A percentile compares a stretch with the other conserved stretches of the same genome.
Conservation (phyloP, 2,797 vertebrate genomes). For the Paedocypris micromegethes region DNA sequence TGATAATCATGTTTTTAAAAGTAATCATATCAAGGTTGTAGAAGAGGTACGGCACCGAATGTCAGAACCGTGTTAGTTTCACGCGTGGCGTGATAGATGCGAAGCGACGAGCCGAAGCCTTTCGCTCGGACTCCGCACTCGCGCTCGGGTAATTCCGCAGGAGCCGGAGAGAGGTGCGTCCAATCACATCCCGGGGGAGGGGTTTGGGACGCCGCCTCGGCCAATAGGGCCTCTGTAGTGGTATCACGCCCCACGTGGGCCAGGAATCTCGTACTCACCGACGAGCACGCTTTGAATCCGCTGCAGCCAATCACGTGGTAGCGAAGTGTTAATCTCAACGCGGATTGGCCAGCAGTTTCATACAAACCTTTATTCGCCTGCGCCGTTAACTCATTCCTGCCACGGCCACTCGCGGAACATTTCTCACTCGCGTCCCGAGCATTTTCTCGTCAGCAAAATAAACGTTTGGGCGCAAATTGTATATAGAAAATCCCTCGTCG, state of each 20-base stretch:
- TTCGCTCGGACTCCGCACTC: slow-evolving; percentile 53
- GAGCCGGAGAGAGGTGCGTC: slow-evolving; percentile 41
- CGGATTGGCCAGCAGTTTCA: slow-evolving; percentile 66
- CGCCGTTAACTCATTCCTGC: slow-evolving; percentile 70
- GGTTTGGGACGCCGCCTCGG: slow-evolving; percentile 27
- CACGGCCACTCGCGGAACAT: slow-evolving; percentile 36
- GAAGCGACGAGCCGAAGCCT: slow-evolving; percentile 57
- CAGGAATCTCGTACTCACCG: slow-evolving; percentile 52
- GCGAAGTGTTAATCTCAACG: slow-evolving; percentile 66
- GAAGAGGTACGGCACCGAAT: slow-evolving; percentile 56
- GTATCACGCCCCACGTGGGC: slow-evolving; percentile 65
- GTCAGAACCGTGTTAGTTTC: slow-evolving; percentile 59
- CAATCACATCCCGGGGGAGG: slow-evolving; percentile 50
- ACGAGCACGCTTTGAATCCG: slow-evolving; percentile 40
- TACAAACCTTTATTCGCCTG: slow-evolving; percentile 64
- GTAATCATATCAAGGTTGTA: slow-evolving; percentile 59
- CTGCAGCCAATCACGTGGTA: slow-evolving; percentile 58
- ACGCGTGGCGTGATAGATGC: slow-evolving; percentile 60
- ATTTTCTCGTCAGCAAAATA: slow-evolving; percentile 35
- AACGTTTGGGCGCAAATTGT: slow-evolving; percentile 39
- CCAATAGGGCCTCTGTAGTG: slow-evolving; percentile 48
- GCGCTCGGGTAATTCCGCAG: slow-evolving; percentile 66
- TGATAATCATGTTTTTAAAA: slow-evolving; percentile 60
- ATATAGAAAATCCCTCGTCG: slow-evolving; percentile 33
- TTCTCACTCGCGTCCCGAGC: slow-evolving; percentile 25